Base-by-base conservation (phyloP, 2,797 vertebrate species). In the Pseudochaenichthys georgianus region DNA sequence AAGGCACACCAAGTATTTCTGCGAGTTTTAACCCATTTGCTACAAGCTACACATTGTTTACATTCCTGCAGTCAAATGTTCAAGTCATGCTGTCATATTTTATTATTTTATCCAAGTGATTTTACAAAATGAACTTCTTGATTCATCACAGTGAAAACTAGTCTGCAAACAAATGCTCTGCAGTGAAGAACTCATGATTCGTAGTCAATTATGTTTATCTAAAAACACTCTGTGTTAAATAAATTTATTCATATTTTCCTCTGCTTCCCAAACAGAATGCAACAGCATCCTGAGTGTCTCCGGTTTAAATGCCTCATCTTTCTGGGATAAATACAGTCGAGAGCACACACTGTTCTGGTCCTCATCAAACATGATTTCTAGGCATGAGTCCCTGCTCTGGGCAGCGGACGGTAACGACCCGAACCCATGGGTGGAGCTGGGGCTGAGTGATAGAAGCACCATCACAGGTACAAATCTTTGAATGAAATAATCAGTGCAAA, bases 381-480 rank as follows among this genome's bases (percentile, higher is more conserved):
- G 64, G 60, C 86, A 72, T 1, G 4, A 87, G 0, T 75, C 88
- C 13, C 62, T 88, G 9, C 85, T 87, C 23, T 97, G 96, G 96
- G 84, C 91, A 0, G 92, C 95, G 0, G 75, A 85, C 43, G n/a
- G 64, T 0, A 3, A 75, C 0, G 87, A 95, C 0, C 46, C 38
- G 1, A 70, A 78, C 0, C 87, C 96, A 0, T 96, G 96, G 96
- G 85, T 97, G 80, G 95, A 96, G 85, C 75, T 97, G 78, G 95
- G 95, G 69, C 89, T 97, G 42, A 88, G 87, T 13, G 92, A 93
- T n/a, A 95, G 84, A 87, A 95, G 87, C 84, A 96, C 65, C 0
- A 15, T 97, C 81, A 96, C 95, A 88, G 96, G 97, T 97, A 58
- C 12, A 60, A 13, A 8, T 54, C 6, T 13, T 16, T 0, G 28